Percentiles rank a stretch among this genome's conserved stretches.
Conservation (phyloP, 2,113 vertebrate species). For the Synchiropus splendidus region DNA sequence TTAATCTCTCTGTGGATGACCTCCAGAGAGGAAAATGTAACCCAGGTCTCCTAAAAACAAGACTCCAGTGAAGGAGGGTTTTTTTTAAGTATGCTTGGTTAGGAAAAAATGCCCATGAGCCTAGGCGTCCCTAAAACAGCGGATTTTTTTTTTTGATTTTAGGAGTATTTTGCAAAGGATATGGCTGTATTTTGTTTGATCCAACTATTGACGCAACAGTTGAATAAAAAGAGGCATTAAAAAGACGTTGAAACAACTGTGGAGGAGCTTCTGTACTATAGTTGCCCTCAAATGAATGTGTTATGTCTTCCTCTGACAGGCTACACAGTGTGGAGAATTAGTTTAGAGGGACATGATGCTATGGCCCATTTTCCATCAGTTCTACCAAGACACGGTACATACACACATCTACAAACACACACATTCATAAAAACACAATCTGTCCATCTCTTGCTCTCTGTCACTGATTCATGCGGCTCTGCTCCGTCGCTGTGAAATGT, state of each 20-base stretch:
- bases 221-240: too few relatives aligned
- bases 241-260: too few relatives aligned
- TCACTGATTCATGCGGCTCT: constrained; percentile 5
- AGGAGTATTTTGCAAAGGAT: too few relatives aligned
- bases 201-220: too few relatives aligned
- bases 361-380: constrained; percentile 49
- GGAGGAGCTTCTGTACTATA: too few relatives aligned
- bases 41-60: constrained; percentile 24
- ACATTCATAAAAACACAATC: constrained; percentile 1
- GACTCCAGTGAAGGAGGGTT: constrained; percentile 6
- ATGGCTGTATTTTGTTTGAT: too few relatives aligned
- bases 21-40: constrained; percentile 28
- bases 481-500: constrained; percentile 20
- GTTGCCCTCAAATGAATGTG: too few relatives aligned
- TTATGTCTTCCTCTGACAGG: constrained; percentile 25
- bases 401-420: constrained; percentile 8
- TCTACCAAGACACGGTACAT: constrained; percentile 10
- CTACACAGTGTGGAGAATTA: constrained; percentile 45
- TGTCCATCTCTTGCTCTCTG: constrained; percentile 8
- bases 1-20: constrained; percentile 42
- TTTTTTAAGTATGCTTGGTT: too few relatives aligned
- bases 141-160: too few relatives aligned
- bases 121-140: too few relatives aligned
- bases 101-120: too few relatives aligned
- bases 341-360: constrained; percentile 28